A percentile compares a stretch with the other conserved stretches of the same genome.
Evolutionary conservation across 1,140 invertebrate genomes (phyloP).

Genomic region (Steinernema khuongi): DNA sequence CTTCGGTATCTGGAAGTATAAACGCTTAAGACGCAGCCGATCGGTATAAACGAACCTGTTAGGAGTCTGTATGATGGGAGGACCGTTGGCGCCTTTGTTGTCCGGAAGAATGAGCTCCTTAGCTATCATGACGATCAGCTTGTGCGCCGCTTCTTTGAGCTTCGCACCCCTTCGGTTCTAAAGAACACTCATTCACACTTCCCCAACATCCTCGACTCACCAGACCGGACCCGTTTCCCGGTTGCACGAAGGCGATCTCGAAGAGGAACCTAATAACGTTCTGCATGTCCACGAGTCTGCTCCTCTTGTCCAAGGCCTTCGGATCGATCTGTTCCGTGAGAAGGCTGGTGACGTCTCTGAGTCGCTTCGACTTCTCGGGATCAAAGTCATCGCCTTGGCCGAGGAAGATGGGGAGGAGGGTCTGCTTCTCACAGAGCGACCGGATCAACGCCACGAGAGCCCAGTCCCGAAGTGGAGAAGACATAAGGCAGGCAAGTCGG

Average conservation of each 20-base stretch:
- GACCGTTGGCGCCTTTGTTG: conserved; percentile 63
- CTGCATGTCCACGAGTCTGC: conserved; percentile 1
- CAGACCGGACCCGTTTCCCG: conserved; percentile 67
- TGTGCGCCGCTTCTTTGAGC: conserved; percentile 35
- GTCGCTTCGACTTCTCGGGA: background rate
- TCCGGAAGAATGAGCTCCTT: conserved; percentile 80
- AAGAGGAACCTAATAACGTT: conserved; percentile 46
- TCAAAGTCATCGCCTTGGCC: background rate
- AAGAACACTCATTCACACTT: conserved; percentile 62
- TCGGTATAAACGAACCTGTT: conserved; percentile 19
- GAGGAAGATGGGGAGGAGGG: background rate
- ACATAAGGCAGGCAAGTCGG: background rate
- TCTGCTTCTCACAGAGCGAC: conserved; percentile 22
- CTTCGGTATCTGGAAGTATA: conserved; percentile 68
- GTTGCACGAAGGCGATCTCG: conserved; percentile 45
- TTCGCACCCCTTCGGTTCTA: conserved; percentile 53
- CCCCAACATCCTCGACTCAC: conserved; percentile 76
- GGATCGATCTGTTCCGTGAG: background rate
- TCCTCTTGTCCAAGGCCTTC: background rate
- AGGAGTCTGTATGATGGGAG: conserved; percentile 32
- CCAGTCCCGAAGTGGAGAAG: conserved; percentile 29
- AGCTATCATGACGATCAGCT: conserved; percentile 41
- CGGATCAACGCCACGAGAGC: conserved; percentile 35
- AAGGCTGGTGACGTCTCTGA: background rate
- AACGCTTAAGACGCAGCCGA: conserved; percentile 1